Percentiles rank a stretch among this genome's conserved stretches.
phyloP scores from a whole-genome alignment of 2,888 invertebrate species.

The Microctonus brassicae region DNA sequence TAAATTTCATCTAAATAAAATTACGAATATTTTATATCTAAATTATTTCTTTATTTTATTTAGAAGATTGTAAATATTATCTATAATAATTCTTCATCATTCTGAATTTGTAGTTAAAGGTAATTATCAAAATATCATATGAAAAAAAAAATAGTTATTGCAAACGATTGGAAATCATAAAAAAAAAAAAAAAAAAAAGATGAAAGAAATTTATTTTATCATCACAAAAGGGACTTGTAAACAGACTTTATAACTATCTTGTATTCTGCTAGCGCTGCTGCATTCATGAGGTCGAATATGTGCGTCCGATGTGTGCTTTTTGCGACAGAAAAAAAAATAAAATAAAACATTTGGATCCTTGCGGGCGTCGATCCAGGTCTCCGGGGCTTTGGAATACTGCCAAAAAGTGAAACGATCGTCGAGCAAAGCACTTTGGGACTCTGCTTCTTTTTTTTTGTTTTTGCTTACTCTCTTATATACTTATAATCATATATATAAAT shows the following conservation, averaged over 20 bases:
- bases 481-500: conserved; percentile 3
- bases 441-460: background rate
- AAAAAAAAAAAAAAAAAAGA: background rate
- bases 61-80: no score
- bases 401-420: conserved; percentile 58
- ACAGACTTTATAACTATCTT: conserved; percentile 4
- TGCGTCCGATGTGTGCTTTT: background rate
- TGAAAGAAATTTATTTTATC: background rate
- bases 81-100: no score
- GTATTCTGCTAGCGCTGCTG: background rate
- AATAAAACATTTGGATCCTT: conserved; percentile 16
- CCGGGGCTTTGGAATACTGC: conserved; percentile 56
- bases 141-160: no score
- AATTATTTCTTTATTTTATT: no score
- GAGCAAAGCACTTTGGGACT: conserved; percentile 21
- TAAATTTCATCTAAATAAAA: no score
- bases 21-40: no score
- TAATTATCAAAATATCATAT: background rate
- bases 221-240: background rate
- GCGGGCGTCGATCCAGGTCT: conserved; percentile 51
- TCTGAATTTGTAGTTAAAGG: no score
- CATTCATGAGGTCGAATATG: conserved; percentile 12
- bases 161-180: background rate
- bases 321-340: background rate
- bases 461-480: conserved; percentile 1